Conservation (phyloP, 1,140 invertebrate species). For the Saccostrea echinata region DNA sequence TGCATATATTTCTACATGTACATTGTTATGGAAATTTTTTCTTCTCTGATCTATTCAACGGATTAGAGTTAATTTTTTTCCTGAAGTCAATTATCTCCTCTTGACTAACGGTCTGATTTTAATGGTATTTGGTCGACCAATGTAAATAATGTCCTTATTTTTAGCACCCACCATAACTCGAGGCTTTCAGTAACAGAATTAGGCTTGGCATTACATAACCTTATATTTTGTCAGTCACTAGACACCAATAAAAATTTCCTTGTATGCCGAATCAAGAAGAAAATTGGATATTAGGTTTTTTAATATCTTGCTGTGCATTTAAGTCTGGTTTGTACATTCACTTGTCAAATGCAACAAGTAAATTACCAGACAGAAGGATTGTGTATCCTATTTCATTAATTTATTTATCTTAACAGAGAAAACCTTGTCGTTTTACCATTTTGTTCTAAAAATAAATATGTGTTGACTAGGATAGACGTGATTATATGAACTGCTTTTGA, state of each 20-base stretch:
- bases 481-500: too few species aligned
- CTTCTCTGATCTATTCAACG: too few species aligned
- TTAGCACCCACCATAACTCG: neutral
- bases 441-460: neutral
- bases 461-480: too few species aligned
- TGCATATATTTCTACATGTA: neutral
- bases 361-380: neutral
- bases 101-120: neutral
- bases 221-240: neutral
- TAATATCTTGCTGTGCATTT: neutral
- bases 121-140: neutral
- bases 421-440: neutral
- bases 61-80: neutral
- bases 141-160: slow-evolving; percentile 6
- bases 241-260: slow-evolving; percentile 12
- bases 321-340: neutral
- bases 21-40: too few species aligned
- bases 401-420: neutral
- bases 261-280: neutral
- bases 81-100: too few species aligned
- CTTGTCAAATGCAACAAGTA: neutral
- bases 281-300: slow-evolving; percentile 20
- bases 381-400: neutral
- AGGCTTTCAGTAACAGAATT: neutral
- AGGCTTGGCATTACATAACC: slow-evolving; percentile 1